These are phyloP conservation scores for Cirrhinus mrigala DNA, from an alignment of 2,797 vertebrate species.

Conservation along the genomic window DNA sequence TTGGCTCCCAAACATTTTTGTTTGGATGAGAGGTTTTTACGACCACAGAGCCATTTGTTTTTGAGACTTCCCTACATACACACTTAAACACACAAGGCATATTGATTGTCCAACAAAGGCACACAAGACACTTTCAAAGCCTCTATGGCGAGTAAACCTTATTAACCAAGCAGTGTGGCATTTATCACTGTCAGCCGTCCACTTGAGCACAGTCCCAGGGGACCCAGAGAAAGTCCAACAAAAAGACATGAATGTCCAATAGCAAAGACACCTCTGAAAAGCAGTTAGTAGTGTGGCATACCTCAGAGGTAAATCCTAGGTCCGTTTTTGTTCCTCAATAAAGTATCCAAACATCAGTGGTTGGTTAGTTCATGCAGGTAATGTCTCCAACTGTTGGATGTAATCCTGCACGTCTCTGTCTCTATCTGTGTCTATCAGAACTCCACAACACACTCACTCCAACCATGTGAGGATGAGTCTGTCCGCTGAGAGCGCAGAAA, in stretches of 20 bases:
- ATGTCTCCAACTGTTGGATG: constrained; percentile 13
- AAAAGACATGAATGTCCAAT: constrained; percentile 37
- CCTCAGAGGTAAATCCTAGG: constrained; percentile 30
- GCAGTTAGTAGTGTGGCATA: constrained; percentile 29
- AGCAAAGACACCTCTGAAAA: constrained; percentile 24
- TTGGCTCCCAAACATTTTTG: constrained; percentile 42
- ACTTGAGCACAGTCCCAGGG: constrained; percentile 17
- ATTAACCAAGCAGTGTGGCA: constrained; percentile 38
- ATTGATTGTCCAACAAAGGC: constrained; percentile 47
- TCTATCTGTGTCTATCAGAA: constrained; percentile 7
- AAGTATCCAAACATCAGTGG: constrained; percentile 27
- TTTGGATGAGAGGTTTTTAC: constrained; percentile 53
- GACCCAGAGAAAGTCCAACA: neutral
- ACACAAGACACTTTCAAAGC: constrained; percentile 29
- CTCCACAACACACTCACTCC: constrained; percentile 50
- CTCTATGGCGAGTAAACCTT: constrained; percentile 25
- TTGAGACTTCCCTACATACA: constrained; percentile 37
- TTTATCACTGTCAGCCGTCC: constrained; percentile 45
- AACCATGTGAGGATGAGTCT: constrained; percentile 57
- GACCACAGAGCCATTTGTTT: constrained; percentile 54
- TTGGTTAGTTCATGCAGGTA: constrained; percentile 2
- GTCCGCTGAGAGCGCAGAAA: constrained; percentile 45
- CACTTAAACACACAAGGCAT: neutral
- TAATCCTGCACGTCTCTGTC: constrained; percentile 41
- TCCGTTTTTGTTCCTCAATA: constrained; percentile 8